These are phyloP conservation scores for Drosophila jambulina DNA, from an alignment of 1,140 invertebrate species.

Conservation along the genomic window DNA sequence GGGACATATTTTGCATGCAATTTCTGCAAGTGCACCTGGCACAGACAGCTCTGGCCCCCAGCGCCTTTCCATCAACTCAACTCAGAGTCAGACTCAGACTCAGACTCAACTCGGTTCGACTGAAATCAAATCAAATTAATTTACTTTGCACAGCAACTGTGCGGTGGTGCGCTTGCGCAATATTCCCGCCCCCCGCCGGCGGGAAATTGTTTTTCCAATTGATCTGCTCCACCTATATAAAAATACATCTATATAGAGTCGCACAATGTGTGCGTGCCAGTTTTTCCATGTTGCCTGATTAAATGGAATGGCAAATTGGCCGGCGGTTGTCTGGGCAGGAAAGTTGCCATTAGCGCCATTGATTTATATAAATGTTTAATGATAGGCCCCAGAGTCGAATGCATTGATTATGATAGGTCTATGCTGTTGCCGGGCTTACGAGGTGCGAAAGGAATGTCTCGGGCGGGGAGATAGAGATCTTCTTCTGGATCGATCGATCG, in stretches of 20 bases:
- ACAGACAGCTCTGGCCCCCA: constrained; percentile 9
- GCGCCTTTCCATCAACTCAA: constrained; percentile 41
- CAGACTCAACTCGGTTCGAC: constrained; percentile 14
- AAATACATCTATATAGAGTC: constrained; percentile 3
- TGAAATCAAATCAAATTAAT: constrained; percentile 59
- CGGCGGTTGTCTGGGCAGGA: constrained; percentile 42
- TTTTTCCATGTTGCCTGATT: constrained; percentile 47
- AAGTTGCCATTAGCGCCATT: constrained; percentile 70
- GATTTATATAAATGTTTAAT: constrained; percentile 76
- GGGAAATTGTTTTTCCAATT: constrained; percentile 73
- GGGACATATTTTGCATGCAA: neutral
- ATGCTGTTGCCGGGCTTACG: constrained; percentile 34
- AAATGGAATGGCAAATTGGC: constrained; percentile 63
- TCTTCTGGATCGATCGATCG: constrained; percentile 1
- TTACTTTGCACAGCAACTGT: constrained; percentile 35
- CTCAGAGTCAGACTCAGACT: neutral
- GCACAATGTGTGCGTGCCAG: constrained; percentile 45
- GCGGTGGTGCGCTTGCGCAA: constrained; percentile 65
- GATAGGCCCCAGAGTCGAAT: constrained; percentile 32
- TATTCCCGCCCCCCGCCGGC: constrained; percentile 50
- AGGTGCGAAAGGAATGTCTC: constrained; percentile 58
- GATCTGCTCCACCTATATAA: constrained; percentile 40
- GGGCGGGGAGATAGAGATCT: neutral
- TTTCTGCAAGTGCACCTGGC: constrained; percentile 24
- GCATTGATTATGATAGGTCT: constrained; percentile 44